Base-by-base conservation (phyloP, 2,888 invertebrate species). In the Megastigmus dorsalis region DNA sequence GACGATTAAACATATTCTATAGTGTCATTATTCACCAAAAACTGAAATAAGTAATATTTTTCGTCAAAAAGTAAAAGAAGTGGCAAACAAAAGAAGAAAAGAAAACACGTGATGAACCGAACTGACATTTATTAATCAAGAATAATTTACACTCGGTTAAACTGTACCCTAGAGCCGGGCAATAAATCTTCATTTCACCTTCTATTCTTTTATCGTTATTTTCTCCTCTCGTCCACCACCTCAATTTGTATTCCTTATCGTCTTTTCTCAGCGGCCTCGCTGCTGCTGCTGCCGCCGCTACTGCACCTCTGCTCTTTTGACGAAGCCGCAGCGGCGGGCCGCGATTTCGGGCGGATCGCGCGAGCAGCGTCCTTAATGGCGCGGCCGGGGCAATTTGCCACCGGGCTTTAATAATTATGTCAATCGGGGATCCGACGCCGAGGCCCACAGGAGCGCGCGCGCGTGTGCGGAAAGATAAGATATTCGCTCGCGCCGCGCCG, bases 181-280 rank as follows among this genome's bases (percentile, higher is more conserved):
- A 38, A 68, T 68, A 68, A 59, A 68, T 68, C 68, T 68, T 68
- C 68, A 68, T 68, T 59, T 48, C 28, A 38, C 15, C 68, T 50
- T 15, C 59, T 50, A 68, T 68, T 68, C 57, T 68, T 57, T 57
- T 13, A 57, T 33, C 65, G 28, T 54, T 41, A 20, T 33, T 66
- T 43, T 54, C 33, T 7, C 28, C 41, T 4, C 66, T 54, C 66
- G 9, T 41, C 41, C 54, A 9, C 41, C 54, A 9, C 30, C 54
- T 28, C 54, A 66, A 66, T 66, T 66, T 66, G 66, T 66, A 66
- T 66, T 66, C 43, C 66, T 66, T 66, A 66, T 55, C 66, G 30
- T n/a, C 43, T 20, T 23, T 13, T n/a, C 13, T 20, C 41, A 38
- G n/a, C n/a, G n/a, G n/a, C n/a, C n/a, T n/a, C n/a, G n/a, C n/a